Percentiles rank a stretch among this genome's conserved stretches.
phyloP scores from a whole-genome alignment of 2,113 vertebrate genomes.

The Gopherus flavomarginatus region DNA sequence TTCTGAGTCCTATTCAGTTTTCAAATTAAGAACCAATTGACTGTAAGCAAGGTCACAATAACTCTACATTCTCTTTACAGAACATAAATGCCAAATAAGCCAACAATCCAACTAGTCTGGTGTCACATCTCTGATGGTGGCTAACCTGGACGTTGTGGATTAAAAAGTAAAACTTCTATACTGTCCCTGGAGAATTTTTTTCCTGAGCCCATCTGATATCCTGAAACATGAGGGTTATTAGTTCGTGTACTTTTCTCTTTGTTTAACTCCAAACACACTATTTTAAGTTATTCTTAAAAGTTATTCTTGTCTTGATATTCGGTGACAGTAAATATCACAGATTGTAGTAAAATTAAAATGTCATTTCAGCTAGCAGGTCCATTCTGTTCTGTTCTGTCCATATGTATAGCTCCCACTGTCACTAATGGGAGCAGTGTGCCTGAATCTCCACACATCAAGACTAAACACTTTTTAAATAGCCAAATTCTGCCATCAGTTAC shows the following conservation, averaged over 20 bases:
- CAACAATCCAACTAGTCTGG: too few species aligned
- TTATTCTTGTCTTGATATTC: background rate
- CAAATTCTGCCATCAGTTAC: background rate
- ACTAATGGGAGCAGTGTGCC: background rate
- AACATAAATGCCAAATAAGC: background rate
- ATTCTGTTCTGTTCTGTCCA: background rate
- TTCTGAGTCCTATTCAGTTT: background rate
- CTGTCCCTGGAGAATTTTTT: background rate
- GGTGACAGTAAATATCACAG: background rate
- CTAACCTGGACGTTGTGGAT: too few species aligned
- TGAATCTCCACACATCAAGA: background rate
- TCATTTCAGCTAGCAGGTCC: background rate
- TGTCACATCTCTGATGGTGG: too few species aligned
- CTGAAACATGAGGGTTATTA: background rate
- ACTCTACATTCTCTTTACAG: background rate
- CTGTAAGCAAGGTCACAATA: rapidly evolving
- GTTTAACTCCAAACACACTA: background rate
- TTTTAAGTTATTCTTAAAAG: background rate
- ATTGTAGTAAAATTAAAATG: background rate
- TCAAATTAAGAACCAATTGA: background rate
- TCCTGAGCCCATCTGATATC: background rate
- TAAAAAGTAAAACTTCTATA: too few species aligned
- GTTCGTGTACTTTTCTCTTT: background rate
- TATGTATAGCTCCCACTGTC: background rate
- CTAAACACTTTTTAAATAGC: background rate